These are phyloP conservation scores for Antigone vipio DNA, from an alignment of 2,113 vertebrate species.

Conservation along the genomic window DNA sequence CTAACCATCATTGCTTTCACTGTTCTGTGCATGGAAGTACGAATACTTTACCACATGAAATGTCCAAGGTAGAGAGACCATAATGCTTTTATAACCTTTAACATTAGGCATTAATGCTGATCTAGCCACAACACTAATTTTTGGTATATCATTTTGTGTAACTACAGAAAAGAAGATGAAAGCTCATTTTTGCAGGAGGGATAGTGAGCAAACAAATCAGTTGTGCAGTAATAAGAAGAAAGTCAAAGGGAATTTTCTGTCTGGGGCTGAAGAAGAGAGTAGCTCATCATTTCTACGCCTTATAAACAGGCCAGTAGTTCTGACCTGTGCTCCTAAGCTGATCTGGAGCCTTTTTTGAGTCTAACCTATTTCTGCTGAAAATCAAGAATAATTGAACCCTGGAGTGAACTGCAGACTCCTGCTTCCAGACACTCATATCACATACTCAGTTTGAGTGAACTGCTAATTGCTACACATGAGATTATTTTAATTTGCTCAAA, in stretches of 20 bases:
- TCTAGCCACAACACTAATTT: neutral
- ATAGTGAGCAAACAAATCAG: neutral
- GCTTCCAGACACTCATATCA: neutral
- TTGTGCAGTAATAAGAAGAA: neutral
- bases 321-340: neutral
- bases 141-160: neutral
- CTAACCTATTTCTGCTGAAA: neutral
- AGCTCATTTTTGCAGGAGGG: neutral
- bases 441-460: neutral
- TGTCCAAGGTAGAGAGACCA: neutral
- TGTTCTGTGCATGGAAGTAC: neutral
- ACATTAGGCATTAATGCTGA: neutral
- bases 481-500: constrained; percentile 3
- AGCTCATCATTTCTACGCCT: neutral
- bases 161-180: neutral
- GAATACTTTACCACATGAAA: neutral
- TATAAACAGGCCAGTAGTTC: neutral
- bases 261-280: neutral
- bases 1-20: neutral
- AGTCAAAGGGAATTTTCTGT: neutral
- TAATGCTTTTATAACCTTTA: neutral
- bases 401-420: neutral
- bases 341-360: neutral
- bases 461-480: neutral
- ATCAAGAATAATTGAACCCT: neutral